Conservation (phyloP, 2,113 vertebrate species). For the Chloroceryle aenea region DNA sequence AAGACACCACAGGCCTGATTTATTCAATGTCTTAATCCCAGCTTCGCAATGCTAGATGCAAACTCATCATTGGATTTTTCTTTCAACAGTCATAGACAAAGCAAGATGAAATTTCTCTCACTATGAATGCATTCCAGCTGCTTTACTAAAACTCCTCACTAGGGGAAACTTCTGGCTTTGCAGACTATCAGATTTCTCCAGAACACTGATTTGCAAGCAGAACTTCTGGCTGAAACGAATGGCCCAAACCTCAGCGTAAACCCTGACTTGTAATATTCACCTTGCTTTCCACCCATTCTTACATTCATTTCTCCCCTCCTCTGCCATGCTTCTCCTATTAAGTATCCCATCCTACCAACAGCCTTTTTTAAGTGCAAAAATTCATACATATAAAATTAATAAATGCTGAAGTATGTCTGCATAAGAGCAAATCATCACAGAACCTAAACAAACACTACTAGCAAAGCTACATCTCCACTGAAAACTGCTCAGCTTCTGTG, state of each 20-base stretch:
- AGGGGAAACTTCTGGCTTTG: conserved; percentile 1
- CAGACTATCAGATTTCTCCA: not conserved
- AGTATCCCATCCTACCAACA: not conserved
- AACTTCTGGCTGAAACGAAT: not conserved
- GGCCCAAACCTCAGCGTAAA: not conserved
- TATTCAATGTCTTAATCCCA: not conserved
- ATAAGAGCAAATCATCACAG: not conserved
- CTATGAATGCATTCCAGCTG: not conserved
- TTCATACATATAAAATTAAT: not conserved
- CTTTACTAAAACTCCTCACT: not conserved
- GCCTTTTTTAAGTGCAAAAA: not conserved
- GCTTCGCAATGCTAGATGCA: not conserved
- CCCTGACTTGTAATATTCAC: not conserved
- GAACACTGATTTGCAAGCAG: not conserved
- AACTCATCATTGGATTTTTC: not conserved
- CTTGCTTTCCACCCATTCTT: not conserved
- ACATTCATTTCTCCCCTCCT: not conserved
- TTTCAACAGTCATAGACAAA: not conserved
- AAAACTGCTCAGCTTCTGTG: not conserved
- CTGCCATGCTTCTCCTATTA: not conserved
- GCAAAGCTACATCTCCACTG: not conserved
- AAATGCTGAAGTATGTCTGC: not conserved
- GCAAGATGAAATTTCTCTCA: not conserved
- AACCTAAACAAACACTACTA: not conserved
- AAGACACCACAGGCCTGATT: not conserved